A percentile compares a stretch with the other conserved stretches of the same genome.
These are phyloP conservation scores for Chloropsis cyanopogon DNA, from an alignment of 2,113 vertebrate species.

Conservation along the genomic window DNA sequence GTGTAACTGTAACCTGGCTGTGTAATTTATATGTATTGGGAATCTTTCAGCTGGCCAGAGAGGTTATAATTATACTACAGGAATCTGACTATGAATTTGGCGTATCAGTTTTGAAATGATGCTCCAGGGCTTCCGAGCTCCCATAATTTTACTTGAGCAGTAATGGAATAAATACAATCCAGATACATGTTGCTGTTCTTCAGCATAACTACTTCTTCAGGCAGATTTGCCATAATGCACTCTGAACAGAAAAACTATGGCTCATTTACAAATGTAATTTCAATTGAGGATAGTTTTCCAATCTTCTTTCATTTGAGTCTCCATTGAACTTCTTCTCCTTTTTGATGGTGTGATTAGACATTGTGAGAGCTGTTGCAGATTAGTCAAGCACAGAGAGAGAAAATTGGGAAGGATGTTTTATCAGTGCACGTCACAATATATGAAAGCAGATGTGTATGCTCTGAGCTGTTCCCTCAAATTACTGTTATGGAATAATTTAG, in stretches of 20 bases:
- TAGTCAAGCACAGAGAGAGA: slow-evolving; percentile 89
- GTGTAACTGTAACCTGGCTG: neutral
- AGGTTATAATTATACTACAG: slow-evolving; percentile 12
- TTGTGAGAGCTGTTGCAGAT: slow-evolving; percentile 82
- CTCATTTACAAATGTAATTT: slow-evolving; percentile 93
- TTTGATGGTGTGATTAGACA: slow-evolving; percentile 93
- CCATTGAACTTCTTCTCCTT: slow-evolving; percentile 78
- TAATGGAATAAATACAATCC: slow-evolving; percentile 68
- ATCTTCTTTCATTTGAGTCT: slow-evolving; percentile 85
- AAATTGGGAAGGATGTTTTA: slow-evolving; percentile 98
- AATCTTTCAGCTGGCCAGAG: slow-evolving; percentile 30
- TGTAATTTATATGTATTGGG: slow-evolving; percentile 25
- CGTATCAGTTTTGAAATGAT: slow-evolving; percentile 44
- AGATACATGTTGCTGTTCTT: slow-evolving; percentile 60
- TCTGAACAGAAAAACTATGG: slow-evolving; percentile 81
- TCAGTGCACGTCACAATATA: slow-evolving; percentile 86
- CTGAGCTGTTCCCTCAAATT: slow-evolving; percentile 88
- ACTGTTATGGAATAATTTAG: slow-evolving; percentile 89
- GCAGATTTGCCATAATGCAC: slow-evolving; percentile 77
- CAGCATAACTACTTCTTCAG: slow-evolving; percentile 68
- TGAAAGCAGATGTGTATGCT: slow-evolving; percentile 86
- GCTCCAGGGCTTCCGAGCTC: slow-evolving; percentile 34
- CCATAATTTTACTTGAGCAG: slow-evolving; percentile 51
- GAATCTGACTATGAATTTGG: slow-evolving; percentile 50
- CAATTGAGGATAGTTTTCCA: slow-evolving; percentile 85